Base-by-base conservation (phyloP, 2,888 invertebrate species). In the Phyllotreta cruciferae region DNA sequence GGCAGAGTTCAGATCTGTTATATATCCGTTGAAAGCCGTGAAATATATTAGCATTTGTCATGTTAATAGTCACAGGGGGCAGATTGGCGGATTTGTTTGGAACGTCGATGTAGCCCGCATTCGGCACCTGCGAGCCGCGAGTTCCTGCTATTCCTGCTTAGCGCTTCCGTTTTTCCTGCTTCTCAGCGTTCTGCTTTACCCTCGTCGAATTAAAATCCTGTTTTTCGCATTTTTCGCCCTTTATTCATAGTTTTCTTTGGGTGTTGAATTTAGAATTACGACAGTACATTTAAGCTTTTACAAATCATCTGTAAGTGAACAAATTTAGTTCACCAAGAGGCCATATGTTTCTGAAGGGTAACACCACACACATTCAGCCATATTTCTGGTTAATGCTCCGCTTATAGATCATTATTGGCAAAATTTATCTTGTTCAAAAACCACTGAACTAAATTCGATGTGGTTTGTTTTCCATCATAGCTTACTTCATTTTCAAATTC, bases 1-100 rank as follows among this genome's bases (percentile, higher is more conserved):
- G 50, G 41, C 49, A 50, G 10, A 50, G 78, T 71, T 77, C 76
- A 77, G 77, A 78, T 78, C 77, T 76, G 77, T 75, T 50, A 39
- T 76, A 77, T 78, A 79, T 79, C 80, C 78, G 75, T 66, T 71
- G 76, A 78, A 79, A 78, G 78, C 78, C 75, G 77, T 80, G 79
- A 80, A 80, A 81, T 80, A 80, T 80, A 81, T 80, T 80, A 81
- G 80, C 80, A 81, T 81, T 81, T 81, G 80, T 81, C 80, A 80
- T 80, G 79, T 80, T 80, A 81, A 80, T 80, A 80, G 80, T 79
- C 78, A 73, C 76, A 71, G 74, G 77, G 78, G 79, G 77, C 76
- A 78, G 79, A 79, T 78, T 77, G 79, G 78, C 75, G 78, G 78
- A 79, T 79, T 79, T 79, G 77, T 77, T 74, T 71, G 71, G 73